A percentile compares a stretch with the other conserved stretches of the same genome.
phyloP scores from a whole-genome alignment of 2,113 vertebrate genomes.

The Mesocricetus auratus region DNA sequence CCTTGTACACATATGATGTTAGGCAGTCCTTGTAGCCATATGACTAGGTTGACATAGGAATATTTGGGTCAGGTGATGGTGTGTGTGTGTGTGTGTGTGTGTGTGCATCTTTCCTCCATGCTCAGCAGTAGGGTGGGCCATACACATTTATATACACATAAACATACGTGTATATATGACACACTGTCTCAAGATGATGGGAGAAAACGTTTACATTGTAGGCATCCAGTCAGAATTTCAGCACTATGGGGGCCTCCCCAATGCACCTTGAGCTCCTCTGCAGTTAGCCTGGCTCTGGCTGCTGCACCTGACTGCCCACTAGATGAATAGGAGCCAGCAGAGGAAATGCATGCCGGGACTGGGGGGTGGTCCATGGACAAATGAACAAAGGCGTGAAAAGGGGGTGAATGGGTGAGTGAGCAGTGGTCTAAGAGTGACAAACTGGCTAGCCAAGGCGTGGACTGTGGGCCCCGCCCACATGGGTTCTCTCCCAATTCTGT shows the following conservation, averaged over 20 bases:
- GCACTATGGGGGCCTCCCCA: not conserved
- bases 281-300: not conserved
- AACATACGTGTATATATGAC: not conserved
- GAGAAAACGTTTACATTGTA: fast-evolving
- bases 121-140: not conserved
- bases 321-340: not conserved
- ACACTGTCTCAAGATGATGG: not conserved
- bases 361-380: not conserved
- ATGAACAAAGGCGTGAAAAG: not conserved
- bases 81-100: not conserved
- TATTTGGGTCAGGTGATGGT: not conserved
- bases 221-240: not conserved
- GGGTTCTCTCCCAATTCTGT: not conserved
- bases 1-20: no score
- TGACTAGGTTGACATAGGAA: not conserved
- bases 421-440: not conserved
- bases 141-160: not conserved
- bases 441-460: not conserved
- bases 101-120: not conserved
- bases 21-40: not conserved
- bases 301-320: no score
- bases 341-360: not conserved
- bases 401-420: fast-evolving
- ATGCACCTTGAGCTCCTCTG: not conserved
- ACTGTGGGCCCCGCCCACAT: not conserved